Conservation (phyloP, 2,113 vertebrate species). For the Chaetorhynchus papuensis region DNA sequence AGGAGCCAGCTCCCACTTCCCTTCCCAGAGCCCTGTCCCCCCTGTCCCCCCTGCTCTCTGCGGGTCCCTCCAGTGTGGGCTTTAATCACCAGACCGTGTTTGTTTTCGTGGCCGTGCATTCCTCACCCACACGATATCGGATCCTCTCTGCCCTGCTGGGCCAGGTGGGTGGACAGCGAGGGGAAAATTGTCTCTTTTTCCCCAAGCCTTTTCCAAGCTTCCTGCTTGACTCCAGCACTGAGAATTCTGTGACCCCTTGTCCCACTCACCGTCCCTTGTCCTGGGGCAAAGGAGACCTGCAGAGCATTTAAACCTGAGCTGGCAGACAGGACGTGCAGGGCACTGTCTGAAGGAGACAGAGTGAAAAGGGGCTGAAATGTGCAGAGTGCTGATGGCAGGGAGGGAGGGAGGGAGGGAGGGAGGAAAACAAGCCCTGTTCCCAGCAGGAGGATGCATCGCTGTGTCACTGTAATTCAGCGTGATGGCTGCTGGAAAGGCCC, state of each 20-base stretch:
- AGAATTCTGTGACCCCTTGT: neutral
- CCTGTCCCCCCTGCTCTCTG: neutral
- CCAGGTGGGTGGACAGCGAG: neutral
- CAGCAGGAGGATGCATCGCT: neutral
- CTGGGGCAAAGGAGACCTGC: neutral
- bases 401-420: neutral
- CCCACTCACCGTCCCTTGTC: neutral
- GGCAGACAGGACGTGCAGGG: neutral
- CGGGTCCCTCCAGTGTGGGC: neutral
- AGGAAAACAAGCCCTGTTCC: neutral
- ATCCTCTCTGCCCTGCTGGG: neutral
- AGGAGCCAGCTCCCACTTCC: conserved; percentile 53
- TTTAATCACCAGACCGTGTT: conserved; percentile 36
- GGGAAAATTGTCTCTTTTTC: neutral
- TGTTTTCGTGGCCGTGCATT: neutral
- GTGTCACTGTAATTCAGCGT: neutral
- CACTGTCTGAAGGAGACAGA: neutral
- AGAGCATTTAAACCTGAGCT: neutral
- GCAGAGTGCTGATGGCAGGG: neutral
- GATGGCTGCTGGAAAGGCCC: neutral
- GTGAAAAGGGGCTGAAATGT: neutral
- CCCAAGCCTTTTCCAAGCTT: neutral
- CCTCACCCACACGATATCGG: neutral
- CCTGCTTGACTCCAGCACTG: neutral
- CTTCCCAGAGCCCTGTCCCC: conserved; percentile 33